Base-by-base conservation (phyloP, 2,888 invertebrate genomes). In the Eulithis prunata region DNA sequence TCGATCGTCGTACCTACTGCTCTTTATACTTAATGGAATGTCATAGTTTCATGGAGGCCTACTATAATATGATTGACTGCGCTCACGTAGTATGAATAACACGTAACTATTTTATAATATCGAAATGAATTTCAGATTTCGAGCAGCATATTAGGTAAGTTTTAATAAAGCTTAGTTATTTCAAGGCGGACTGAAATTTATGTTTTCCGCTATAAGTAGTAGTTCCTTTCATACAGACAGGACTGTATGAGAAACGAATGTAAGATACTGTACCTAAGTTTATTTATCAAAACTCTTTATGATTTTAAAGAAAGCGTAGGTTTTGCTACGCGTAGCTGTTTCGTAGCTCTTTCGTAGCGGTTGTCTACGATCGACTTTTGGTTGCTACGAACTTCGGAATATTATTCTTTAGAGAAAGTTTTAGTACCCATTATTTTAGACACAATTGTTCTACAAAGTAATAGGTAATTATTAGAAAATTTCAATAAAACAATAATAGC, bases 1-100 rank as follows among this genome's bases (percentile, higher is more conserved):
- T 71, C 67, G 68, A 68, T 69, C 69, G 59, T 45, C 60, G n/a
- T 59, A 58, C 32, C 32, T 32, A 32, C 57, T 69, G 65, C 43
- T 67, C 57, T 13, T 54, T 55, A 47, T 57, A 58, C 46, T 56
- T 62, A 63, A 45, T 66, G 21, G 45, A 12, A 57, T 52, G 53
- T 57, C 12, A 6, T 54, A 54, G 45, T 55, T 46, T 54, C 28
- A 55, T 14, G 62, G 46, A 59, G 47, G 32, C 49, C 32, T 54
- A 52, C 28, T 38, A 41, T 58, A 57, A 13, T 51, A 3, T 14
- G 43, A 49, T 55, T 55, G 49, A 62, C 13, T 36, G 11, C 51
- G 28, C n/a, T 4, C 46, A 41, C 49, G 41, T 51, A 51, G 28
- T 51, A 51, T 3, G n/a, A 58, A 41, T 32, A 32, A 45, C n/a